Percentiles rank a stretch among this genome's conserved stretches.
Conservation (phyloP, 1,140 invertebrate genomes). For the Leptinotarsa undecemlineata region DNA sequence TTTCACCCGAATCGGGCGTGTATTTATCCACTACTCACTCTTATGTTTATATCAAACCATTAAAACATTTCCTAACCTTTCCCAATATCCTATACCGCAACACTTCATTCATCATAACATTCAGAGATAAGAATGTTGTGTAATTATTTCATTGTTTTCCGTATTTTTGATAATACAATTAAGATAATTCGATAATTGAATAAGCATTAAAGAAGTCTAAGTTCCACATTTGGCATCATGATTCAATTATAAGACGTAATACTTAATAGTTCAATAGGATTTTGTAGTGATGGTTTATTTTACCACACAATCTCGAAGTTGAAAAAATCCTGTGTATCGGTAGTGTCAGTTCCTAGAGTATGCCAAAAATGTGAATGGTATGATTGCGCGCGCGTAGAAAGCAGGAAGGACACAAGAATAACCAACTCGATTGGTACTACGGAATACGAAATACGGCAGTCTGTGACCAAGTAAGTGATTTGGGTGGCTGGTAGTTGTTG, state of each 20-base stretch:
- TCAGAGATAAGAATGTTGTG: slow-evolving; percentile 16
- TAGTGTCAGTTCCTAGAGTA: neutral
- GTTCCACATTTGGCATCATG: too few species aligned
- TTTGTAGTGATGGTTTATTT: too few species aligned
- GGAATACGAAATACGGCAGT: neutral
- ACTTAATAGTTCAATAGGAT: too few species aligned
- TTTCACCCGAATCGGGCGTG: too few species aligned
- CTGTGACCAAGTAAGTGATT: neutral
- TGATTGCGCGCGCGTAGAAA: neutral
- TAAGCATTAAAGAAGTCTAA: too few species aligned
- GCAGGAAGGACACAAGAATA: neutral
- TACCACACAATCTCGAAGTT: neutral
- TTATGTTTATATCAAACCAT: slow-evolving; percentile 1
- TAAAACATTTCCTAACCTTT: slow-evolving; percentile 21
- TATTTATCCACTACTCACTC: too few species aligned
- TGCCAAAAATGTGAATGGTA: slow-evolving; percentile 19
- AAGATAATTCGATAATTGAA: too few species aligned
- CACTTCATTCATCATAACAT: slow-evolving; percentile 8
- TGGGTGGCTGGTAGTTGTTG: too few species aligned
- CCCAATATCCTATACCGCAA: neutral
- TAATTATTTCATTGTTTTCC: slow-evolving; percentile 17
- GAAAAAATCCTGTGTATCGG: neutral
- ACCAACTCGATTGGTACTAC: neutral
- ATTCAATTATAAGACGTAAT: too few species aligned
- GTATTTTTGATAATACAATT: neutral